Evolutionary conservation across 2,888 invertebrate species (phyloP).

Genomic region (Scaptodrosophila latifasciaeformis): DNA sequence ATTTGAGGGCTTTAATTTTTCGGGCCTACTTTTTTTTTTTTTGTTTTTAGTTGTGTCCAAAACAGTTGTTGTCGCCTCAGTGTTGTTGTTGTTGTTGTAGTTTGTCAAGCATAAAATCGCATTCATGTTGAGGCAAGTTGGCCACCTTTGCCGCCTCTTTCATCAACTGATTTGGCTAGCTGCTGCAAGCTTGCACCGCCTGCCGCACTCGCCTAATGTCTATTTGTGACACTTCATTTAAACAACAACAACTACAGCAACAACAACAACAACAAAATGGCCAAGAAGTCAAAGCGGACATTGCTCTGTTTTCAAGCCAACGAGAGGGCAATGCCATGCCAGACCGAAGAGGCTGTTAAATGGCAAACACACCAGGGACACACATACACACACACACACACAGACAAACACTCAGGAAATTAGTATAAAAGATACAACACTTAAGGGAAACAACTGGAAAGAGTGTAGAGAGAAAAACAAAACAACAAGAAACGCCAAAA

Average conservation of each 20-base stretch:
- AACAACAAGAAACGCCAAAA: conserved; percentile 12
- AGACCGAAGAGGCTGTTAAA: too few relatives aligned
- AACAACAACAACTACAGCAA: too few relatives aligned
- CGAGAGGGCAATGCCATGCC: too few relatives aligned
- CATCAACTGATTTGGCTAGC: too few relatives aligned
- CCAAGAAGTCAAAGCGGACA: too few relatives aligned
- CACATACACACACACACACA: too few relatives aligned
- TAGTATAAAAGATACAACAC: too few relatives aligned
- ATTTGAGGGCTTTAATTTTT: conserved; percentile 30
- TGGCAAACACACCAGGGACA: too few relatives aligned
- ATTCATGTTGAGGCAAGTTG: conserved; percentile 31
- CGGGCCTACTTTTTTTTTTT: conserved; percentile 32
- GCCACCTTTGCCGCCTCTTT: too few relatives aligned
- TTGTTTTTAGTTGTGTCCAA: conserved; percentile 13
- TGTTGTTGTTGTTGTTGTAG: conserved; percentile 40
- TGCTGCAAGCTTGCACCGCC: too few relatives aligned
- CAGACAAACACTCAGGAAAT: not conserved
- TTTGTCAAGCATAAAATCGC: conserved; percentile 65
- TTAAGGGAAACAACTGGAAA: too few relatives aligned
- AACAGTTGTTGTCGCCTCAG: conserved; percentile 26
- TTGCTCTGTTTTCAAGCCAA: not conserved
- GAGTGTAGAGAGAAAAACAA: not conserved
- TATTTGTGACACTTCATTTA: conserved; percentile 63
- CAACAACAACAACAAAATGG: too few relatives aligned
- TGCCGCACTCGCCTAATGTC: conserved; percentile 43